These are phyloP conservation scores for Ochropacha duplaris DNA, from an alignment of 2,888 invertebrate genomes.

Conservation along the genomic window DNA sequence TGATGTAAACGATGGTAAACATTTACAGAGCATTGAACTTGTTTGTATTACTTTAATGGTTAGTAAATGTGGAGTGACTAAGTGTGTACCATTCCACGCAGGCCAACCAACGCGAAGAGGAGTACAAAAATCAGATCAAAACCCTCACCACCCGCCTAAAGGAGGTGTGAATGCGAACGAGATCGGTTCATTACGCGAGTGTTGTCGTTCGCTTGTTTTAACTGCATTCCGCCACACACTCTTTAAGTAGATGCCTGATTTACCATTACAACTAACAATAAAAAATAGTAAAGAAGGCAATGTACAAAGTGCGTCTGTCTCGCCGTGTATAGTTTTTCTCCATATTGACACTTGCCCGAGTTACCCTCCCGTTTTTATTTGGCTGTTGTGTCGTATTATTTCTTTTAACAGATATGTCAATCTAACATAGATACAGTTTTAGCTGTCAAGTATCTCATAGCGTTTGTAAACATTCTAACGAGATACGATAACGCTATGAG, in stretches of 20 bases:
- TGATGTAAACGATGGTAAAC: neutral
- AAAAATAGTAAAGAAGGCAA: conserved; percentile 52
- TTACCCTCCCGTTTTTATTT: conserved; percentile 38
- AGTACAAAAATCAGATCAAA: conserved; percentile 99
- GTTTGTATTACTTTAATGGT: conserved; percentile 4
- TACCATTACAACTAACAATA: conserved; percentile 33
- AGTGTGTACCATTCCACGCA: conserved; percentile 74
- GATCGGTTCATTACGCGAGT: conserved; percentile 62
- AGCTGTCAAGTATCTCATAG: conserved; percentile 44
- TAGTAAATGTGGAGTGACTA: conserved; percentile 38
- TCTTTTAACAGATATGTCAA: conserved; percentile 45
- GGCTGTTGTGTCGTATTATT: conserved; percentile 56
- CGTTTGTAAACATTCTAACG: conserved; percentile 30
- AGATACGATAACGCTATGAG: conserved; percentile 35
- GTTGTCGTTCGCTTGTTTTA: conserved; percentile 72
- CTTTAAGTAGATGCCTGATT: conserved; percentile 45
- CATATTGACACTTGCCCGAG: conserved; percentile 35
- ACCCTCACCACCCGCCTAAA: conserved; percentile 99
- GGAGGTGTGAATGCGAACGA: conserved; percentile 90
- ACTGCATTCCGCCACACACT: conserved; percentile 70
- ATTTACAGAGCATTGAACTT: neutral
- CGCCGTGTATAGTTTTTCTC: conserved; percentile 50
- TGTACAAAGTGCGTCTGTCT: conserved; percentile 53
- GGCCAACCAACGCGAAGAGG: conserved; percentile 99
- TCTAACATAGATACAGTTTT: conserved; percentile 18